Conservation (phyloP, 2,888 invertebrate genomes). For the Ornithoptera priamus region DNA sequence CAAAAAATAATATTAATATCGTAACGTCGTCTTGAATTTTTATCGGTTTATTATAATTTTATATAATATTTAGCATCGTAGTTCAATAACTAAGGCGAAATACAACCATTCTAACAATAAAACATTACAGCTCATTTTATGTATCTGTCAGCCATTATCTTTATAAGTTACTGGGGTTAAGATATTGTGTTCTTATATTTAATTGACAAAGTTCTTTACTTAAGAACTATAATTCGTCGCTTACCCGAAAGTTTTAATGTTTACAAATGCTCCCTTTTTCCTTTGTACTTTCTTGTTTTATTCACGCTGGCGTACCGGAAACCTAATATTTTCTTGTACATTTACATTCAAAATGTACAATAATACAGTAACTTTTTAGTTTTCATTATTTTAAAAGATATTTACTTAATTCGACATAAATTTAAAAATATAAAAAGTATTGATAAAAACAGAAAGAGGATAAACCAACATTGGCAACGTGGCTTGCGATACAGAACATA, state of each 20-base stretch:
- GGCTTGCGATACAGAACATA: no score
- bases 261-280: conserved; percentile 3
- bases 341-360: not conserved
- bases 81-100: not conserved
- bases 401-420: no score
- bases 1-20: no score
- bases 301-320: not conserved
- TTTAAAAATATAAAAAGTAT: no score
- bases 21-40: no score
- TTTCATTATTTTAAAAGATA: no score
- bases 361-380: no score
- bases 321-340: not conserved
- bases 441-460: no score
- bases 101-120: conserved; percentile 5
- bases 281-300: conserved; percentile 1
- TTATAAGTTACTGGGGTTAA: conserved; percentile 18
- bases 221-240: conserved; percentile 21
- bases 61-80: no score
- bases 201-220: conserved; percentile 13
- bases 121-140: conserved; percentile 6
- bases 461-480: no score
- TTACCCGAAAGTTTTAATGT: conserved; percentile 13
- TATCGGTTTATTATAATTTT: no score
- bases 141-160: conserved; percentile 18
- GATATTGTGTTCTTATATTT: conserved; percentile 16